Conservation (phyloP, 2,888 invertebrate species). For the Abrostola triplasia region DNA sequence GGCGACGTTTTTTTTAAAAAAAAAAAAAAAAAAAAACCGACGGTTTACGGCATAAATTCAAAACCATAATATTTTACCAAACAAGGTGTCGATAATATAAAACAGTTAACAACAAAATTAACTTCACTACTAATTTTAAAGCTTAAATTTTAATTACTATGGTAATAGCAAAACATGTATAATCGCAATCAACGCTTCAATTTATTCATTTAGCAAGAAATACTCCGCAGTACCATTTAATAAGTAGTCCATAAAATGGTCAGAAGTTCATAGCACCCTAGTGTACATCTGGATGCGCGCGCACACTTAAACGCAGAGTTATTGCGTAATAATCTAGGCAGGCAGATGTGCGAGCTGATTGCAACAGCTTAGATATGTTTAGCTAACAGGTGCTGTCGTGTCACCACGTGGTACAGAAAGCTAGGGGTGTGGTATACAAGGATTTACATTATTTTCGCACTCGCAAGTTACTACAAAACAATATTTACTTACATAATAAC, state of each 20-base stretch:
- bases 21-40: too few species aligned
- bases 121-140: neutral
- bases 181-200: conserved; percentile 23
- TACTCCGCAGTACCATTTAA: conserved; percentile 40
- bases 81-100: too few species aligned
- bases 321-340: conserved; percentile 83
- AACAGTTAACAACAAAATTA: neutral
- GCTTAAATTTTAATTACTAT: too few species aligned
- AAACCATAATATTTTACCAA: too few species aligned
- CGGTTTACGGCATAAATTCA: too few species aligned
- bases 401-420: conserved; percentile 69
- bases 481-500: too few species aligned
- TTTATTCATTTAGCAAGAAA: conserved; percentile 37
- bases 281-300: conserved; percentile 76
- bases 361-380: conserved; percentile 76
- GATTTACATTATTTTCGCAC: too few species aligned
- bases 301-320: conserved; percentile 76
- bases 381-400: conserved; percentile 80
- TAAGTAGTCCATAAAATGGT: conserved; percentile 70
- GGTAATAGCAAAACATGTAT: too few species aligned
- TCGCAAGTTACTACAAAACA: too few species aligned
- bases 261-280: conserved; percentile 74
- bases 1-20: too few species aligned
- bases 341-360: conserved; percentile 85
- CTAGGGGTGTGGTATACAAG: conserved; percentile 70